A percentile compares a stretch with the other conserved stretches of the same genome.
Evolutionary conservation across 1,140 invertebrate genomes (phyloP).

Genomic region (Trichonephila clavata): DNA sequence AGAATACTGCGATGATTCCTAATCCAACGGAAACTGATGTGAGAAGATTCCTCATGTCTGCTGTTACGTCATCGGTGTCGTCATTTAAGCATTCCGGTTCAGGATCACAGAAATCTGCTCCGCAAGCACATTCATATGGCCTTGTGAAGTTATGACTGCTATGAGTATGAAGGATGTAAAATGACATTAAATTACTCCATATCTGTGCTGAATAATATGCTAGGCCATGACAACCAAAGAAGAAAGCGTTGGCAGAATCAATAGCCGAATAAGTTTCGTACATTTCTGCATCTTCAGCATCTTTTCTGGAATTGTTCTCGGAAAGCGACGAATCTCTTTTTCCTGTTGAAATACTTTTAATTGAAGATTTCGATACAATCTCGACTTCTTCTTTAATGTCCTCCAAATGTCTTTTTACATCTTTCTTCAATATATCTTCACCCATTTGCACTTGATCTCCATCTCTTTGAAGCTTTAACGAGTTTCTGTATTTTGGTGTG

Average conservation of each 20-base stretch:
- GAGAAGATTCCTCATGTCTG: slow-evolving; percentile 90
- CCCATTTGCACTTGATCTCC: neutral
- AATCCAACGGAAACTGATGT: slow-evolving; percentile 93
- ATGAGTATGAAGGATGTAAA: neutral
- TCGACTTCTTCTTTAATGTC: neutral
- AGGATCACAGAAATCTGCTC: slow-evolving; percentile 32
- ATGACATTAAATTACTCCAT: slow-evolving; percentile 97
- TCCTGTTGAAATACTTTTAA: neutral
- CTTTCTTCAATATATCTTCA: neutral
- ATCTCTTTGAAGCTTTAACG: neutral
- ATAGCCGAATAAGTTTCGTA: neutral
- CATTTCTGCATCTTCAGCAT: neutral
- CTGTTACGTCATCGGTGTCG: slow-evolving; percentile 83
- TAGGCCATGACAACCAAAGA: slow-evolving; percentile 99
- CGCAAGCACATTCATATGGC: neutral
- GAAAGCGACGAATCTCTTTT: neutral
- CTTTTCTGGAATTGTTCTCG: neutral
- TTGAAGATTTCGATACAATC: neutral
- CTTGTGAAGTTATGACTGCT: neutral
- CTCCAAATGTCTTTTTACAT: neutral
- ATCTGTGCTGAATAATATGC: slow-evolving; percentile 97
- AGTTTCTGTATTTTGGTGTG: neutral
- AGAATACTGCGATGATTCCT: slow-evolving; percentile 84
- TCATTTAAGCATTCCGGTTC: slow-evolving; percentile 82
- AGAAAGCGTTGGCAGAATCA: slow-evolving; percentile 94